Evolutionary conservation across 1,140 invertebrate genomes (phyloP).

Genomic region (Drosophila arizonae): DNA sequence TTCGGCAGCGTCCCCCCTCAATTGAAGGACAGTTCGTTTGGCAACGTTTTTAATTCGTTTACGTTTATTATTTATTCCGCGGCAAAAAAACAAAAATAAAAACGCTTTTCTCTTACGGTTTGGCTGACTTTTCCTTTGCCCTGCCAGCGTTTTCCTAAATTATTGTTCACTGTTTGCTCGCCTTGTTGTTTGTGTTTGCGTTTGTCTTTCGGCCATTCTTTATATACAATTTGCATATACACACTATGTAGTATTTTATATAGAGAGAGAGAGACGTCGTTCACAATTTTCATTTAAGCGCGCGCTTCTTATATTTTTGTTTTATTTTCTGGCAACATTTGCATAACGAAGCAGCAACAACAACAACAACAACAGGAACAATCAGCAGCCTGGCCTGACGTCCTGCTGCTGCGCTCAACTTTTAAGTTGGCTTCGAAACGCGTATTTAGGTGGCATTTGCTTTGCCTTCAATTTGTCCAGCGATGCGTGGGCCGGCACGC

Average conservation of each 20-base stretch:
- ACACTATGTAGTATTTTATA: constrained; percentile 48
- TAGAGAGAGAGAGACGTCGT: constrained; percentile 49
- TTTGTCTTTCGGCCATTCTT: constrained; percentile 72
- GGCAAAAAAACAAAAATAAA: constrained; percentile 23
- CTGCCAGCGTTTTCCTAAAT: constrained; percentile 25
- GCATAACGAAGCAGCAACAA: constrained; percentile 71
- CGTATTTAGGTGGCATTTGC: constrained; percentile 69
- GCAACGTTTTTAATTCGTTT: constrained; percentile 76
- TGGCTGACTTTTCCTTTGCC: constrained; percentile 9
- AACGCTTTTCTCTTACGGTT: constrained; percentile 8
- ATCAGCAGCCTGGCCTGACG: constrained; percentile 11
- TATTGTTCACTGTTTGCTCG: constrained; percentile 52
- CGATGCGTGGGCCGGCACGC: constrained; percentile 40
- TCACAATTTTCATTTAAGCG: constrained; percentile 65
- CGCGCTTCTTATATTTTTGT: constrained; percentile 34
- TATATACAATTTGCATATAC: constrained; percentile 75
- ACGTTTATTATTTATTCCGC: constrained; percentile 80
- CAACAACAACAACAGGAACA: constrained; percentile 48
- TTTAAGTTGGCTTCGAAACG: constrained; percentile 44
- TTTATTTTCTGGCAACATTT: constrained; percentile 47
- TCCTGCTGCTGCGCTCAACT: constrained; percentile 48
- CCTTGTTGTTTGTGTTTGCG: constrained; percentile 43
- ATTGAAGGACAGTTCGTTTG: constrained; percentile 51
- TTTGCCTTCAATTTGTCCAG: constrained; percentile 64
- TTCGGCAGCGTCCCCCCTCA: neutral